A percentile compares a stretch with the other conserved stretches of the same genome.
Evolutionary conservation across 2,113 vertebrate species (phyloP).

Genomic region (Oncorhynchus clarkii): DNA sequence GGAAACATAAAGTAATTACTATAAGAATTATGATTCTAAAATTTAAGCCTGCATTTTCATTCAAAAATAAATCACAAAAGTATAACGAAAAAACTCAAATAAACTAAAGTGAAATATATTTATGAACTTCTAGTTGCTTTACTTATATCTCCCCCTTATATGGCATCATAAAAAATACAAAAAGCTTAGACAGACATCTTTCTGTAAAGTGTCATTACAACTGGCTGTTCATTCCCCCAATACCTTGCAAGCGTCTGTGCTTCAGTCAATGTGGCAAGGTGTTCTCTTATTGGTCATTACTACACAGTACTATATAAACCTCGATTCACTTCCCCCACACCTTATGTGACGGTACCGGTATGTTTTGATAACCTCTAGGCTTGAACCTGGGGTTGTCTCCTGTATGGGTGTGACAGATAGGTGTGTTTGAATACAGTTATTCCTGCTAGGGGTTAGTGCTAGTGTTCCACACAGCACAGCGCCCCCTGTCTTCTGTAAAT

Average conservation of each 20-base stretch:
- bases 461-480: slow-evolving; percentile 33
- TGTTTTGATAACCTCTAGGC: slow-evolving; percentile 37
- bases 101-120: slow-evolving; percentile 83
- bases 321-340: slow-evolving; percentile 2
- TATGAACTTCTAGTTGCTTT: slow-evolving; percentile 94
- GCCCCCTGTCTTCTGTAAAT: slow-evolving; percentile 73
- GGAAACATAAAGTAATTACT: background rate
- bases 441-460: slow-evolving; percentile 45
- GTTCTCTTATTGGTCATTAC: slow-evolving; percentile 61
- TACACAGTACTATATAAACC: slow-evolving; percentile 39
- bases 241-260: slow-evolving; percentile 77
- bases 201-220: slow-evolving; percentile 76
- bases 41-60: slow-evolving; percentile 86
- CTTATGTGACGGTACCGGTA: slow-evolving; percentile 50
- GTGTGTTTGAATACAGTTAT: slow-evolving; percentile 56
- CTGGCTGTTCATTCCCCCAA: slow-evolving; percentile 79
- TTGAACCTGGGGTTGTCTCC: slow-evolving; percentile 8
- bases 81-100: slow-evolving; percentile 74
- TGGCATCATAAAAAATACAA: slow-evolving; percentile 67
- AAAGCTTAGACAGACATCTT: slow-evolving; percentile 74
- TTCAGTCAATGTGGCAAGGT: slow-evolving; percentile 84
- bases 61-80: slow-evolving; percentile 72
- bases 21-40: slow-evolving; percentile 40
- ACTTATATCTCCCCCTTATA: slow-evolving; percentile 82
- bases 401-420: slow-evolving; percentile 50